A percentile compares a stretch with the other conserved stretches of the same genome.
phyloP scores from a whole-genome alignment of 1,140 invertebrate genomes.

The Panagrolaimus sp. region DNA sequence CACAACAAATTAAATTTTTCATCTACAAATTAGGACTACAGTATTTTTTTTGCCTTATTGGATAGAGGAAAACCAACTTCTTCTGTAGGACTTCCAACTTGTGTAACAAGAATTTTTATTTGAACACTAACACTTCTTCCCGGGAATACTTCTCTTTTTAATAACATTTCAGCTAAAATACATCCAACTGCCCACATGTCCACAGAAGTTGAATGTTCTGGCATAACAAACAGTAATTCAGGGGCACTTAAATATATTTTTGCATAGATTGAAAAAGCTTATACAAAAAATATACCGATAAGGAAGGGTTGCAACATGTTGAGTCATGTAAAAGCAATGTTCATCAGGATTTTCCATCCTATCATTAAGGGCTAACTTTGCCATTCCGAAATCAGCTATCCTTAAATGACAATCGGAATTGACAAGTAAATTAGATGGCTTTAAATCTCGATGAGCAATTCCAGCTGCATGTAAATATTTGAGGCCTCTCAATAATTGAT shows the following conservation, averaged over 20 bases:
- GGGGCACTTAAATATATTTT: conserved; percentile 65
- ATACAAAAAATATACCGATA: conserved; percentile 52
- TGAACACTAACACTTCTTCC: conserved; percentile 64
- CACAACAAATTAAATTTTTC: conserved; percentile 48
- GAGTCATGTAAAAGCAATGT: conserved; percentile 39
- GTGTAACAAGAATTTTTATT: conserved; percentile 50
- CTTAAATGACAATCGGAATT: conserved; percentile 63
- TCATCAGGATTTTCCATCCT: conserved; percentile 34
- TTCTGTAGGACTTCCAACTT: conserved; percentile 47
- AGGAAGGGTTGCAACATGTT: conserved; percentile 93
- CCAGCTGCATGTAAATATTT: conserved; percentile 62
- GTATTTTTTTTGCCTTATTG: too few species aligned
- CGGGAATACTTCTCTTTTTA: conserved; percentile 89
- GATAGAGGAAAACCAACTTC: conserved; percentile 35
- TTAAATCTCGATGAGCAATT: conserved; percentile 63
- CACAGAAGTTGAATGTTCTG: conserved; percentile 70
- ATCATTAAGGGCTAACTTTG: conserved; percentile 32
- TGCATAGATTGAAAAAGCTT: background rate
- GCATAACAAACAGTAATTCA: conserved; percentile 94
- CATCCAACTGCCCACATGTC: conserved; percentile 99
- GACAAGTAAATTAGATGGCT: conserved; percentile 63
- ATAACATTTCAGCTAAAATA: conserved; percentile 91
- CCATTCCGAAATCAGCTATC: conserved; percentile 64
- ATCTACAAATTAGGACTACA: conserved; percentile 37
- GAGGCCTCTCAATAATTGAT: conserved; percentile 62